Evolutionary conservation across 2,113 vertebrate species (phyloP), one percentile per base, ranked within the genome.

Genomic region (Daphoenositta chrysoptera): DNA sequence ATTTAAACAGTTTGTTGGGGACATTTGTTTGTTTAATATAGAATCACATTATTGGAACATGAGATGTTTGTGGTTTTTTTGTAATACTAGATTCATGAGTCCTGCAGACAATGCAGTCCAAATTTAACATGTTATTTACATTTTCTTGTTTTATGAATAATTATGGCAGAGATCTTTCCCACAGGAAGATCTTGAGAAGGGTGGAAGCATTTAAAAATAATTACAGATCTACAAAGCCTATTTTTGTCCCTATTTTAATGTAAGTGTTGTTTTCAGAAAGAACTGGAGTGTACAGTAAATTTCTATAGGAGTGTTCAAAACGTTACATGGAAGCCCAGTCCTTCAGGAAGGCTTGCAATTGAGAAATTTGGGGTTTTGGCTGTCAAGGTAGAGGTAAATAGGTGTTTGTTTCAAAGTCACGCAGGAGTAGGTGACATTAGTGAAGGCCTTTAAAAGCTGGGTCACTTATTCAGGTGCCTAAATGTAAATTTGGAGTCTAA

Each of bases 121-220:
- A 75, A 86, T 42, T 77, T 63, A 95, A 89, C 70, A 91, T 70
- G 22, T 86, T 86, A 58, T 94, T 97, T 95, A 75, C 72, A 71
- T 90, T 92, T 92, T 66, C 70, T 93, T 96, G 83, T 85, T 94
- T 95, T 92, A 63, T 92, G 66, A 87, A 47, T 90, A 96, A 90
- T 71, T 71, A 45, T 80, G 78, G 87, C 71, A 40, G 79, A 83
- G 39, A 66, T 83, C 85, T 97, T 97, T 98, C 98, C 97, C 97
- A 97, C 96, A 98, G 96, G 45, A 95, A 89, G 95, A 83, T 89
- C 77, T 94, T 95, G 90, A 96, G 94, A 96, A 96, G 75, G 47
- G 21, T 72, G 71, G 53, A 76, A 80, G 48, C 69, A 57, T 94
- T 95, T 89, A 86, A 93, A 90, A 89, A 72, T 81, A 85, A 83